These are phyloP conservation scores for Ceuthmochares aereus DNA, from an alignment of 2,113 vertebrate species.

Conservation along the genomic window DNA sequence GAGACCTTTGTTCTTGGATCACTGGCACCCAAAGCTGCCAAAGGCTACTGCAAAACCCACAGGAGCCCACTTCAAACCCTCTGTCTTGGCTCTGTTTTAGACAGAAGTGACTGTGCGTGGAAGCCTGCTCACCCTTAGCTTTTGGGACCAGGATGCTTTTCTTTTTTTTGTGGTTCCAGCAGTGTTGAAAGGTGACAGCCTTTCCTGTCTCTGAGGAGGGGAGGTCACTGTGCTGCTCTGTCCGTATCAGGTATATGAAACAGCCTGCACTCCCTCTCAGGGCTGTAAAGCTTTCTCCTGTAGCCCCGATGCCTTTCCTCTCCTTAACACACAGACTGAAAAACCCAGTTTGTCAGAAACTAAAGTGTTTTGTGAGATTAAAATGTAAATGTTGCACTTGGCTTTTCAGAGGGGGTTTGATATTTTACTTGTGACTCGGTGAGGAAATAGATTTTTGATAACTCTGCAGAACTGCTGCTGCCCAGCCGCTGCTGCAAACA, in stretches of 20 bases:
- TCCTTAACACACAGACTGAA: background rate
- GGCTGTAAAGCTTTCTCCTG: background rate
- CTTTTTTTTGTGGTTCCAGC: background rate
- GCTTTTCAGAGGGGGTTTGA: conserved; percentile 53
- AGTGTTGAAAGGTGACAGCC: background rate
- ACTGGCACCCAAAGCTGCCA: background rate
- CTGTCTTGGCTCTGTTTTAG: background rate
- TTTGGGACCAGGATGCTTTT: background rate
- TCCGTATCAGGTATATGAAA: fast-evolving
- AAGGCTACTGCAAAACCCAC: background rate
- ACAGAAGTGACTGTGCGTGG: background rate
- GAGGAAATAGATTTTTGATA: conserved; percentile 72
- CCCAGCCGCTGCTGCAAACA: conserved; percentile 10
- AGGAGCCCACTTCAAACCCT: fast-evolving
- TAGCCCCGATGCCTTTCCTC: background rate
- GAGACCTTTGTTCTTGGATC: background rate
- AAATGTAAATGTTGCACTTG: conserved; percentile 73
- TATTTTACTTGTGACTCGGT: conserved; percentile 48
- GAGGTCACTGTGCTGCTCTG: background rate
- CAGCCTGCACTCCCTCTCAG: background rate
- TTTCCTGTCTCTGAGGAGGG: fast-evolving
- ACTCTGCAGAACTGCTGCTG: conserved; percentile 44
- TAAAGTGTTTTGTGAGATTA: conserved; percentile 59
- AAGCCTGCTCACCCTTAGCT: fast-evolving
- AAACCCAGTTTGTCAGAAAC: conserved; percentile 57